Evolutionary conservation across 2,888 invertebrate genomes (phyloP).

Genomic region (Candidula unifasciata): DNA sequence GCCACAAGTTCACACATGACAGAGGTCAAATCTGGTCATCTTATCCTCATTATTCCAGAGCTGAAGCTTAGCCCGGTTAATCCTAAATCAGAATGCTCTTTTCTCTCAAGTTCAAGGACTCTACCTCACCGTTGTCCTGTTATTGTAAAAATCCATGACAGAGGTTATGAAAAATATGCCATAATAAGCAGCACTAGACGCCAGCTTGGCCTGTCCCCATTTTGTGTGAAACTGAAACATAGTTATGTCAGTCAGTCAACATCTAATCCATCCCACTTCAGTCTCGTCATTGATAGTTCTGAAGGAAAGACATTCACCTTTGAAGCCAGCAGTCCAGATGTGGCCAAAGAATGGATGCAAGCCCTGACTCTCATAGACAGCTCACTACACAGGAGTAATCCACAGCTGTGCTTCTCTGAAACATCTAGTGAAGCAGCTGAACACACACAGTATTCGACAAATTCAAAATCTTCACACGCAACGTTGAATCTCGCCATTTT

Average conservation of each 20-base stretch:
- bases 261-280: conserved; percentile 15
- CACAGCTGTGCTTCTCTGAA: neutral
- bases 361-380: neutral
- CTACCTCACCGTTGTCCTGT: conserved; percentile 14
- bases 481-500: neutral
- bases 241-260: conserved; percentile 4
- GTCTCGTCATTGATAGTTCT: neutral
- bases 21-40: conserved; percentile 16
- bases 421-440: neutral
- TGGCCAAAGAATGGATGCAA: conserved; percentile 26
- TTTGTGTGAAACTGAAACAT: conserved; percentile 28
- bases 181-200: conserved; percentile 11
- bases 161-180: conserved; percentile 20
- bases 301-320: conserved; percentile 27
- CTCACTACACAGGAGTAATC: neutral
- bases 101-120: neutral
- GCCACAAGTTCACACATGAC: neutral
- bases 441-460: neutral
- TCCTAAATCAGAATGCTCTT: neutral
- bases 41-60: neutral
- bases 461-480: neutral
- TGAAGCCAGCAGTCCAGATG: conserved; percentile 28
- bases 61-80: neutral
- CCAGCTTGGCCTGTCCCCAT: neutral
- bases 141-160: conserved; percentile 21